Conservation (phyloP, 2,797 vertebrate species). For the Phyllotis vaccarum region DNA sequence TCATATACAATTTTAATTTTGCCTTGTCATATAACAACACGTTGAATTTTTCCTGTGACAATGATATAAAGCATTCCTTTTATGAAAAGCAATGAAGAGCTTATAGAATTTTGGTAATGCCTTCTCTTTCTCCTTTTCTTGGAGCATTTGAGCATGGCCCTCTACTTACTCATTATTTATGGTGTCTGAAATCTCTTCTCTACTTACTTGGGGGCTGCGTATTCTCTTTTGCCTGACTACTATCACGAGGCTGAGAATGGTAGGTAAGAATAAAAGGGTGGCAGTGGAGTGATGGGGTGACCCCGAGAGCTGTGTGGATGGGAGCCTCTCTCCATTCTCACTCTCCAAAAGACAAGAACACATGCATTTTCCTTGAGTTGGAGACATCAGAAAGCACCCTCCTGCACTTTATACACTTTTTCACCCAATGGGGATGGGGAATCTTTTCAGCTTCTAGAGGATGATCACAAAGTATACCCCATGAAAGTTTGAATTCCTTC, state of each 20-base stretch:
- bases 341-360: neutral
- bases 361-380: neutral
- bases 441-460: neutral
- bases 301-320: neutral
- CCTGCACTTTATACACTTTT: neutral
- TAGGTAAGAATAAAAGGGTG: neutral
- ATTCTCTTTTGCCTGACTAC: neutral
- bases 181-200: neutral
- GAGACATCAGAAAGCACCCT: neutral
- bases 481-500: neutral
- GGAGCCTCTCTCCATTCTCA: neutral
- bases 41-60: neutral
- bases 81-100: neutral
- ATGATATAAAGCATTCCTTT: neutral
- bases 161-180: neutral
- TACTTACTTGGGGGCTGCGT: neutral
- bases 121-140: neutral
- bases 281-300: neutral
- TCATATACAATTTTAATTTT: neutral
- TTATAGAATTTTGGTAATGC: neutral
- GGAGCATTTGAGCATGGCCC: neutral
- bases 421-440: neutral
- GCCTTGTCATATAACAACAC: neutral
- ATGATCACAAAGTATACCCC: neutral
- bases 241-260: neutral